Evolutionary conservation across 2,113 vertebrate genomes (phyloP).

Genomic region (Sula dactylatra): DNA sequence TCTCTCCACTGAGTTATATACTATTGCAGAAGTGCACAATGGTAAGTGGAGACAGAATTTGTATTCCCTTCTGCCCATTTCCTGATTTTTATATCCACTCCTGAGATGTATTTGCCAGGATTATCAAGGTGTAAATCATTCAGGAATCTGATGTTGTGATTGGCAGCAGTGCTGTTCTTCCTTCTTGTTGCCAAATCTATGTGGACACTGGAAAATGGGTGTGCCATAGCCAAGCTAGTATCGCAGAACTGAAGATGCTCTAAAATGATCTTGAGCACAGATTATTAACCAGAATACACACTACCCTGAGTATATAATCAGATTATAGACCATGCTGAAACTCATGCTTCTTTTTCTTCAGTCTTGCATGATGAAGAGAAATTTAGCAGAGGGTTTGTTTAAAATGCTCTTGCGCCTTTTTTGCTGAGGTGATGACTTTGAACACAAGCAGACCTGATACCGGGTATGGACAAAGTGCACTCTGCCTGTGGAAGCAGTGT

Average conservation of each 20-base stretch:
- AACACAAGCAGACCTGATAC: neutral
- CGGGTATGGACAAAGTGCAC: neutral
- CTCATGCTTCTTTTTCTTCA: neutral
- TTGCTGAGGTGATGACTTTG: neutral
- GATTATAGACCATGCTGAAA: neutral
- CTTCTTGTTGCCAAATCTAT: neutral
- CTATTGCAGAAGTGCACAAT: neutral
- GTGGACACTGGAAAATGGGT: neutral
- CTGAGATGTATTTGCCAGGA: neutral
- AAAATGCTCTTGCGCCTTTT: neutral
- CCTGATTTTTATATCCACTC: neutral
- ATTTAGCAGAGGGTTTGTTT: neutral
- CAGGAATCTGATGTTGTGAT: neutral
- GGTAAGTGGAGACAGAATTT: neutral
- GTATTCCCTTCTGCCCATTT: neutral
- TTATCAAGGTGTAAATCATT: neutral
- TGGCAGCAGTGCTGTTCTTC: neutral
- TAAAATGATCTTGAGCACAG: neutral
- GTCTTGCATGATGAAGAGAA: neutral
- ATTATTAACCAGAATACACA: neutral
- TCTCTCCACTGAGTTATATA: neutral
- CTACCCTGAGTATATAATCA: neutral
- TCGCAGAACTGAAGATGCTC: neutral
- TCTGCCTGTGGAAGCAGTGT: neutral
- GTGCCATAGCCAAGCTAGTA: neutral